phyloP scores from a whole-genome alignment of 2,888 invertebrate genomes.

The Nephrotoma appendiculata region DNA sequence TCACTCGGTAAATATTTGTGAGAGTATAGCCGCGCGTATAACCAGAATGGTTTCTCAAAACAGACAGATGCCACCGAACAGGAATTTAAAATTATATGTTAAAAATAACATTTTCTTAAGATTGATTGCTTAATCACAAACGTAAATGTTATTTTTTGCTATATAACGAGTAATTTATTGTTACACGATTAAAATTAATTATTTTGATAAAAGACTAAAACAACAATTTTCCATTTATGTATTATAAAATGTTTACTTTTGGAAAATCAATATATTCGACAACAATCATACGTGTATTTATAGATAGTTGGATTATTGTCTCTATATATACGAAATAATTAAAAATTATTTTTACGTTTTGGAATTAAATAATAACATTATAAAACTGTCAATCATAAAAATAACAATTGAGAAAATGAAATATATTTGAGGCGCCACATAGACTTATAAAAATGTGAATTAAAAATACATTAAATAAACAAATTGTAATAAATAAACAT shows the following conservation, averaged over 20 bases:
- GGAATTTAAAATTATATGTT: background rate
- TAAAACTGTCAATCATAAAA: background rate
- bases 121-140: background rate
- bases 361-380: background rate
- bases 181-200: background rate
- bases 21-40: background rate
- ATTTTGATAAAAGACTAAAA: background rate
- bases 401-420: background rate
- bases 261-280: background rate
- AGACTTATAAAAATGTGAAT: background rate
- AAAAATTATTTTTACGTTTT: background rate
- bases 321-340: background rate
- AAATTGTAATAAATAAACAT: background rate
- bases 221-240: background rate
- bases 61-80: background rate
- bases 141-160: background rate
- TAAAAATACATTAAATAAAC: background rate
- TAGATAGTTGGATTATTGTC: background rate
- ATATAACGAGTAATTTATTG: background rate
- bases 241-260: background rate
- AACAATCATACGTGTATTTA: background rate
- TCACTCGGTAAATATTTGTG: background rate
- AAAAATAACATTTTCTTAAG: background rate
- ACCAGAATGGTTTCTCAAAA: background rate
- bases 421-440: background rate